phyloP scores from a whole-genome alignment of 2,888 invertebrate genomes.

The Carabus problematicus region DNA sequence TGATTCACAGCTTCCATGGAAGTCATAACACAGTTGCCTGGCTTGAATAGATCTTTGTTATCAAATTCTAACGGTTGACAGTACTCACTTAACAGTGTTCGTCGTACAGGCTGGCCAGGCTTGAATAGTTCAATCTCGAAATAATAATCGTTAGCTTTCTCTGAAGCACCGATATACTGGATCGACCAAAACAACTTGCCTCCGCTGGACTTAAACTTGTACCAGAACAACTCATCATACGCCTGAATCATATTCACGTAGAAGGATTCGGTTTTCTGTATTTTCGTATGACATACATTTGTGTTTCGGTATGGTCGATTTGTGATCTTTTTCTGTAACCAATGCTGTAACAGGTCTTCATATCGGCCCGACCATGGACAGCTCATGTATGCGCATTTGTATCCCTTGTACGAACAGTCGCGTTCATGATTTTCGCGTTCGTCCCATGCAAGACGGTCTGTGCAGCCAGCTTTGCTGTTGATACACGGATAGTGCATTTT shows the following conservation, averaged over 20 bases:
- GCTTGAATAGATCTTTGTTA: conserved; percentile 45
- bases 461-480: conserved; percentile 46
- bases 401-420: conserved; percentile 46
- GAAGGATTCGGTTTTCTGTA: conserved; percentile 46
- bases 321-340: conserved; percentile 47
- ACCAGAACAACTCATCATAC: conserved; percentile 49
- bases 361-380: conserved; percentile 47
- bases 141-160: conserved; percentile 46
- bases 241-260: conserved; percentile 49
- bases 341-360: conserved; percentile 47
- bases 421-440: conserved; percentile 47
- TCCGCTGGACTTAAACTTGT: conserved; percentile 47
- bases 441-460: conserved; percentile 44
- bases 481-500: conserved; percentile 50
- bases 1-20: conserved; percentile 44
- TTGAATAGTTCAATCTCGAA: conserved; percentile 49
- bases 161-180: conserved; percentile 46
- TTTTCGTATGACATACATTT: conserved; percentile 48
- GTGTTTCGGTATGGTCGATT: conserved; percentile 46
- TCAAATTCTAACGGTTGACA: conserved; percentile 47
- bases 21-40: conserved; percentile 45
- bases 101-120: conserved; percentile 43
- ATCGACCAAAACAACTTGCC: conserved; percentile 48
- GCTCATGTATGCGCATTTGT: conserved; percentile 47
- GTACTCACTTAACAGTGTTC: conserved; percentile 47